These are phyloP conservation scores for Ceratina australensis DNA, from an alignment of 1,140 invertebrate species.

Conservation along the genomic window DNA sequence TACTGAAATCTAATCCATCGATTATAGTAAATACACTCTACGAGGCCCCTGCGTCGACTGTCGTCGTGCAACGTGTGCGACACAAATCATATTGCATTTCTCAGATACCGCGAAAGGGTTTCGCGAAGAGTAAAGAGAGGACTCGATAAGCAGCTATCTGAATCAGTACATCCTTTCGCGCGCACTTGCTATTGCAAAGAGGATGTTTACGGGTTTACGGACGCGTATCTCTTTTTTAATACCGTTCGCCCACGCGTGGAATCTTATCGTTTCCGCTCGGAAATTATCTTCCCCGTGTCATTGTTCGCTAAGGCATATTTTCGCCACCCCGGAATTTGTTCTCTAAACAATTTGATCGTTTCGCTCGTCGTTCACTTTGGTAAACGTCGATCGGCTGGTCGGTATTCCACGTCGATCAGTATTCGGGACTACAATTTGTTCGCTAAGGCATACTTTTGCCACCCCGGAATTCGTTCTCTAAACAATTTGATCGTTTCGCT, in stretches of 20 bases:
- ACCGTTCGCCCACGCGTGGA: conserved; percentile 42
- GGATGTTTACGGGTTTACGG: conserved; percentile 53
- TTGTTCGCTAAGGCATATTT: background rate
- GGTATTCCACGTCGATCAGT: no score
- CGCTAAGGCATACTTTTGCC: no score
- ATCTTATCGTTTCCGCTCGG: conserved; percentile 17
- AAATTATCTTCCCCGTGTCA: conserved; percentile 6
- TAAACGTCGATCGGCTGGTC: no score
- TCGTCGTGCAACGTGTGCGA: background rate
- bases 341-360: no score
- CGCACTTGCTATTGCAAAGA: conserved; percentile 6
- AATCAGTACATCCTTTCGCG: conserved; percentile 40
- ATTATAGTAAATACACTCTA: conserved; percentile 31
- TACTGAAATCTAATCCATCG: conserved; percentile 31
- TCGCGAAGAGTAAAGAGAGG: background rate
- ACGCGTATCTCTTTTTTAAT: conserved; percentile 49
- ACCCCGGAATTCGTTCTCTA: no score
- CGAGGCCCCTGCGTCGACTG: background rate
- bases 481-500: no score
- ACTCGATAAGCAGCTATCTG: conserved; percentile 25
- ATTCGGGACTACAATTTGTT: no score
- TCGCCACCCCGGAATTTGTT: no score
- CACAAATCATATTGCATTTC: no score
- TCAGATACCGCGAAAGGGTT: background rate
- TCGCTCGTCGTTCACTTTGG: no score